Evolutionary conservation across 2,888 invertebrate genomes (phyloP).

Genomic region (Anthoptus insignis): DNA sequence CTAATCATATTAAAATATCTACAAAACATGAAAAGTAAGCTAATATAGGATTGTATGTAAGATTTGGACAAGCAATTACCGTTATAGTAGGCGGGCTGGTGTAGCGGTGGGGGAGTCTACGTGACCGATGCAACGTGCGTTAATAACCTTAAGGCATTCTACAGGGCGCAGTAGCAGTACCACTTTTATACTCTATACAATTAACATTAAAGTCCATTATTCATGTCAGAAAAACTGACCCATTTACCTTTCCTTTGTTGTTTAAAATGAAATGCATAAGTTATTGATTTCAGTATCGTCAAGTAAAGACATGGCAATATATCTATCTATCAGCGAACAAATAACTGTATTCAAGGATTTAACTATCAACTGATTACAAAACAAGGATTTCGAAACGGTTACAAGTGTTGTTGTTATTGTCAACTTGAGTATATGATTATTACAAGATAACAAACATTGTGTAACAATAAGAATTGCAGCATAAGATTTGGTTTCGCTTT

Average conservation of each 20-base stretch:
- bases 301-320: conserved; percentile 1
- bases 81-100: conserved; percentile 1
- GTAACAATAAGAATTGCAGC: not conserved
- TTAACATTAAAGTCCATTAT: conserved; percentile 9
- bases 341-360: conserved; percentile 11
- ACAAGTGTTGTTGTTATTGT: conserved; percentile 5
- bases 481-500: not conserved
- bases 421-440: not conserved
- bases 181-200: conserved; percentile 37
- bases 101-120: conserved; percentile 49
- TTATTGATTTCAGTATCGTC: not conserved
- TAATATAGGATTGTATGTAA: no score
- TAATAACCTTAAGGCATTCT: conserved; percentile 33
- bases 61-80: conserved; percentile 8
- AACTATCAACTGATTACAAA: conserved; percentile 8
- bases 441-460: not conserved
- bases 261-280: not conserved
- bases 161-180: conserved; percentile 40
- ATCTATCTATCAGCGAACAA: not conserved
- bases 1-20: not conserved
- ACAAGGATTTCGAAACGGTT: conserved; percentile 15
- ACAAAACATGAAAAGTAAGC: not conserved
- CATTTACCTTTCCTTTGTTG: conserved; percentile 1
- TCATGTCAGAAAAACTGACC: conserved; percentile 4
- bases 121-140: conserved; percentile 52